These are phyloP conservation scores for Ceratina japonica DNA, from an alignment of 1,140 invertebrate species.

Conservation along the genomic window DNA sequence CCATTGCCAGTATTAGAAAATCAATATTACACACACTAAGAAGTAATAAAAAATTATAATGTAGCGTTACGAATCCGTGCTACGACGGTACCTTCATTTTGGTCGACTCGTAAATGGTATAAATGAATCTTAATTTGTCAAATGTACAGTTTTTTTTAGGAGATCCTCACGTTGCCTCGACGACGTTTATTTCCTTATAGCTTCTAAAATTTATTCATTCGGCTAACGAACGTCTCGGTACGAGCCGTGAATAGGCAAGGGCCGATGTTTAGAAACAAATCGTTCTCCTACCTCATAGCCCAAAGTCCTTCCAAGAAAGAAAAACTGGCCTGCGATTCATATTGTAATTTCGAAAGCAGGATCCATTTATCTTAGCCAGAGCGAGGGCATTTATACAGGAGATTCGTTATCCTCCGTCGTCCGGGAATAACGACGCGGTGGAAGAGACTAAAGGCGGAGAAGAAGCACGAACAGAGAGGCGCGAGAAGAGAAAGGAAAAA, in stretches of 20 bases:
- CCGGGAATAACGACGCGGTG: slow-evolving; percentile 9
- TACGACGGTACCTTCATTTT: too few relatives aligned
- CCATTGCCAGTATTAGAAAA: too few relatives aligned
- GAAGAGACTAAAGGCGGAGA: not conserved
- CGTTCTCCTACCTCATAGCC: not conserved
- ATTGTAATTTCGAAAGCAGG: slow-evolving; percentile 61
- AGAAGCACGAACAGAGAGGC: not conserved
- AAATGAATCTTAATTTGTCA: too few relatives aligned
- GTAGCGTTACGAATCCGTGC: too few relatives aligned
- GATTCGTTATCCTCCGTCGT: slow-evolving; percentile 55
- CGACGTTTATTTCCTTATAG: too few relatives aligned
- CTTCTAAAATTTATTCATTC: slow-evolving; percentile 52
- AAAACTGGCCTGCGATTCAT: slow-evolving; percentile 59
- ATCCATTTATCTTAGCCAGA: slow-evolving; percentile 57
- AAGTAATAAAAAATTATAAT: too few relatives aligned
- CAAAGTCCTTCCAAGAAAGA: slow-evolving; percentile 9
- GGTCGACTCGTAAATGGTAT: too few relatives aligned
- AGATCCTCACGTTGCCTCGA: too few relatives aligned
- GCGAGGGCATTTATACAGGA: slow-evolving; percentile 41
- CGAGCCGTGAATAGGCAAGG: slow-evolving; percentile 54
- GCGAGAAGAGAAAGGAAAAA: not conserved
- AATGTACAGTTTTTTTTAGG: too few relatives aligned
- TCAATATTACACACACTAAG: too few relatives aligned
- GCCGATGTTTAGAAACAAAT: slow-evolving; percentile 41
- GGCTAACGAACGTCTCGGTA: slow-evolving; percentile 41